phyloP scores from a whole-genome alignment of 92 coral and sea anemone species.

The Porites rus region DNA sequence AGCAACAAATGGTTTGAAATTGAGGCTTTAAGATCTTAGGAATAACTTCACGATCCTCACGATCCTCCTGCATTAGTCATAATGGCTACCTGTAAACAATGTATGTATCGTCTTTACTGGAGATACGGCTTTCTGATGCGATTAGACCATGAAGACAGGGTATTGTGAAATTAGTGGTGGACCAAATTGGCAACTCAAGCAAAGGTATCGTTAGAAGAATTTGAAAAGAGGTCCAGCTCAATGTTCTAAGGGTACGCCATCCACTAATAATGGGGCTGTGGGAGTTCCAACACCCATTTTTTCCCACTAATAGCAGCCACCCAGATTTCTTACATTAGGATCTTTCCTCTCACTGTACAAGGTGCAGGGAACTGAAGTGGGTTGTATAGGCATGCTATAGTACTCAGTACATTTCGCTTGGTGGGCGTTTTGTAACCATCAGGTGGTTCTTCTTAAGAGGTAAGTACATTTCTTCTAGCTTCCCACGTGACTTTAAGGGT shows the following conservation, averaged over 20 bases:
- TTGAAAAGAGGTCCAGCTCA: constrained; percentile 37
- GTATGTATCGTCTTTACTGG: no score
- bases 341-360: constrained; percentile 48
- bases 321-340: constrained; percentile 60
- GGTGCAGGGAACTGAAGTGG: constrained; percentile 65
- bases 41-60: constrained; percentile 42
- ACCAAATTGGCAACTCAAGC: background rate
- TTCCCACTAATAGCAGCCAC: constrained; percentile 64
- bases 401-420: constrained; percentile 56
- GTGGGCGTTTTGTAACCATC: constrained; percentile 5
- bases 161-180: no score
- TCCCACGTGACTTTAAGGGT: constrained; percentile 31
- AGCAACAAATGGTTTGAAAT: constrained; percentile 39
- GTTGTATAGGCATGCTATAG: constrained; percentile 60
- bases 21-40: constrained; percentile 48
- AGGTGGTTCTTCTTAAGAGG: constrained; percentile 31
- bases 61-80: constrained; percentile 30
- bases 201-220: constrained; percentile 53
- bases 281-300: constrained; percentile 35
- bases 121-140: no score
- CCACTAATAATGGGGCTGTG: constrained; percentile 17
- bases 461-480: constrained; percentile 16
- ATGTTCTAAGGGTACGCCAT: constrained; percentile 26
- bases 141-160: no score
- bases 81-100: background rate